Evolutionary conservation across 2,888 invertebrate genomes (phyloP).

Genomic region (Tigriopus californicus): DNA sequence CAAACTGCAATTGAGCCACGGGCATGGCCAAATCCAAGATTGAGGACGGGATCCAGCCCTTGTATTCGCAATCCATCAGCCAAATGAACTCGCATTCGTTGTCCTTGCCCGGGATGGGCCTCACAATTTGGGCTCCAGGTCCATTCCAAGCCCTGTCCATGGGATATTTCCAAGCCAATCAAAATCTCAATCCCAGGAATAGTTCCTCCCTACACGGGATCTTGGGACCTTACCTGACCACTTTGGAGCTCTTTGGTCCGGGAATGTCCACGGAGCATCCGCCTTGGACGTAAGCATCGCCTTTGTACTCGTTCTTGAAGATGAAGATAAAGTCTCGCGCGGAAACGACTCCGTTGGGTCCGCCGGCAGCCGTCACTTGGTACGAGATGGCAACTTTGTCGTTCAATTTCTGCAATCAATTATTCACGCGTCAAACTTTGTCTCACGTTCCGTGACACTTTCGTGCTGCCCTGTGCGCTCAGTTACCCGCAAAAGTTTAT

Average conservation of each 20-base stretch:
- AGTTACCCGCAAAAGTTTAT: background rate
- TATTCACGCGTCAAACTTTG: too few species aligned
- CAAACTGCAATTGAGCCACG: background rate
- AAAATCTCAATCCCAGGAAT: too few species aligned
- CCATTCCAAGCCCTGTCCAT: slow-evolving; percentile 4
- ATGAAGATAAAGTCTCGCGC: background rate
- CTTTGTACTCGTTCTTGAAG: background rate
- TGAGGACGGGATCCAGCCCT: background rate
- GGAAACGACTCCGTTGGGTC: background rate
- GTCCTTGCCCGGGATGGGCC: background rate
- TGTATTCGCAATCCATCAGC: slow-evolving; percentile 10
- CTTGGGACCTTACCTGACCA: too few species aligned
- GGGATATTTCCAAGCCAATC: too few species aligned
- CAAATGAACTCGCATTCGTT: slow-evolving; percentile 6
- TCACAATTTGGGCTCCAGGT: slow-evolving; percentile 1
- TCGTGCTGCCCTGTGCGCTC: too few species aligned
- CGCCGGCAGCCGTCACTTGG: background rate
- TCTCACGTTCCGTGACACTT: too few species aligned
- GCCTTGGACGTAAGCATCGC: background rate
- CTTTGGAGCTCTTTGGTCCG: background rate
- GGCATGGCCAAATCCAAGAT: slow-evolving; percentile 8
- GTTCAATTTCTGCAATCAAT: background rate
- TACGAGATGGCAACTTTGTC: background rate
- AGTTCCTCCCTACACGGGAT: too few species aligned
- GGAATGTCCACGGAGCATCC: background rate